Evolutionary conservation across 2,797 vertebrate genomes (phyloP), one percentile per base, ranked within the genome.

Genomic region (Sarcophilus harrisii): DNA sequence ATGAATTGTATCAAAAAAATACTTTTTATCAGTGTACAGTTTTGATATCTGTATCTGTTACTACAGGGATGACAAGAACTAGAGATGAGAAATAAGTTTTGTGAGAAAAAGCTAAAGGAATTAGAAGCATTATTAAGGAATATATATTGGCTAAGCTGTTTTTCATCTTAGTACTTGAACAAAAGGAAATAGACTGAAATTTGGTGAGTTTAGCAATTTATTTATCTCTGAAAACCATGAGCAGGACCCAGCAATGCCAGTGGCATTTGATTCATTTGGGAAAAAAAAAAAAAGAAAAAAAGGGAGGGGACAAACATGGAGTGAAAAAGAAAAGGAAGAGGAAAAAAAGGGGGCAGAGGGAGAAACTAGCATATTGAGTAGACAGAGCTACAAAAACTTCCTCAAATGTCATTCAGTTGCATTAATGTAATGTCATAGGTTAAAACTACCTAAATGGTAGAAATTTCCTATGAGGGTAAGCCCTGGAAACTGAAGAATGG

Each of bases 151-250:
- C 10, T 6, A 52, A 52, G 45, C 32, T 58, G 45, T 94, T 95
- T 94, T 54, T 38, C 52, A 60, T 90, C 59, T 96, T 94, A 21
- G 27, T 87, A 90, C 91, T n/a, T 89, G 93, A 94, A 91, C 30
- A 92, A 95, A 92, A 87, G 87, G 93, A 96, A 95, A 92, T 4
- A 30, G 59, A 81, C 14, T 66, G 90, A 27, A 89, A 90, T 91
- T 49, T 91, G 0, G 90, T 89, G 54, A 92, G 30, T 12, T 54
- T 9, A 52, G 57, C 29, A 59, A 32, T 29, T 16, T 2, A 92
- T 55, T 60, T 54, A 90, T 28, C 62, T 59, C 91, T n/a, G 38
- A 90, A 49, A 38, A 21, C 91, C n/a, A 81, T 1, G 28, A 13
- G 45, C 0, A 58, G 55, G 32, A 57, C 12, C n/a, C n/a, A 66